Evolutionary conservation across 1,140 invertebrate genomes (phyloP).

Genomic region (Frieseomelitta varia): DNA sequence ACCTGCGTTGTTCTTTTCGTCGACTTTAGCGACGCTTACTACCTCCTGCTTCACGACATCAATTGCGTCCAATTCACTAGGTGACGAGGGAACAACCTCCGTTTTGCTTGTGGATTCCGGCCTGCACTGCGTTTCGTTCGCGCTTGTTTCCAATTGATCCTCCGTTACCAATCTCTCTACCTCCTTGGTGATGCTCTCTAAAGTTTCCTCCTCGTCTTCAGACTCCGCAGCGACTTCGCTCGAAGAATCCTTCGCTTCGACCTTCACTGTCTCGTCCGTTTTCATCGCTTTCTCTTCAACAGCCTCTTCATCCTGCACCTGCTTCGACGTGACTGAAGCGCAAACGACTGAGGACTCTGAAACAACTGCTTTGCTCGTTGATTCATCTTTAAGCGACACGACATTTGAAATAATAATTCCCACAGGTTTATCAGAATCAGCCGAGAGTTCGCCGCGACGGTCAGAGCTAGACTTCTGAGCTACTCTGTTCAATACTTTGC

Average conservation of each 20-base stretch:
- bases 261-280: neutral
- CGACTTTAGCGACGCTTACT: neutral
- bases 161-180: slow-evolving; percentile 72
- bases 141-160: neutral
- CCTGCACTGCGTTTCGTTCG: neutral
- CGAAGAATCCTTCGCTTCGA: neutral
- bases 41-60: neutral
- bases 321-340: neutral
- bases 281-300: neutral
- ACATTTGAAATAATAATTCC: neutral
- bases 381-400: neutral
- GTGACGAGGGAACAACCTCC: neutral
- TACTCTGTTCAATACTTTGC: slow-evolving; percentile 24
- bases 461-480: slow-evolving; percentile 24
- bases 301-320: slow-evolving; percentile 19
- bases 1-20: neutral
- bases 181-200: slow-evolving; percentile 75
- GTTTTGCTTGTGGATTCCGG: neutral
- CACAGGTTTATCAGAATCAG: slow-evolving; percentile 10
- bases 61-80: no score
- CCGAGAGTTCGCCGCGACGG: neutral
- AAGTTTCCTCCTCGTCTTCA: slow-evolving; percentile 68
- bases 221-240: neutral
- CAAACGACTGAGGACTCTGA: neutral
- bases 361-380: neutral